A percentile compares a stretch with the other conserved stretches of the same genome.
Evolutionary conservation across 2,113 vertebrate species (phyloP).

Genomic region (Nyctibius bracteatus): DNA sequence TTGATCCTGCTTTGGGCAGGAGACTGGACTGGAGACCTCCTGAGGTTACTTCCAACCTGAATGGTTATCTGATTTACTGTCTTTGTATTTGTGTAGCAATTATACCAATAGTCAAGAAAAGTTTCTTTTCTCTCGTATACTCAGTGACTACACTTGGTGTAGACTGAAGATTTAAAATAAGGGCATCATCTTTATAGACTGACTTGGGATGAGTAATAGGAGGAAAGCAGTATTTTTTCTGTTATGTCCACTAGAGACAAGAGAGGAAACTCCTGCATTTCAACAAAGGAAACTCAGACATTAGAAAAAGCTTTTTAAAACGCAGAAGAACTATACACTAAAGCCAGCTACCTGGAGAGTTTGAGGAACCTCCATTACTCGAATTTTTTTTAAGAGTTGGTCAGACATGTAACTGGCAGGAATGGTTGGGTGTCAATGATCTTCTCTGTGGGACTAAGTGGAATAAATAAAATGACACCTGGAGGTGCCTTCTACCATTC

Average conservation of each 20-base stretch:
- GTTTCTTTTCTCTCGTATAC: background rate
- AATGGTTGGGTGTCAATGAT: background rate
- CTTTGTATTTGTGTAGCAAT: background rate
- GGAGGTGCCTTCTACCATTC: background rate
- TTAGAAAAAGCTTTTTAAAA: background rate
- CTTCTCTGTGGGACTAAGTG: background rate
- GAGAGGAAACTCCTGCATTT: background rate
- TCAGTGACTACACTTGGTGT: background rate
- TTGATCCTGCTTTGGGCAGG: background rate
- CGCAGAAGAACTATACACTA: background rate
- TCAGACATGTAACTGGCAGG: background rate
- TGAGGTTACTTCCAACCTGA: background rate
- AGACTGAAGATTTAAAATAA: background rate
- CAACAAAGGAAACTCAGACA: background rate
- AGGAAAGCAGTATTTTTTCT: background rate
- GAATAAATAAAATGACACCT: background rate
- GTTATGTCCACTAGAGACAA: background rate
- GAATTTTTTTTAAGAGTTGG: background rate
- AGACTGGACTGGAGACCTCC: background rate
- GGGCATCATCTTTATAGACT: background rate
- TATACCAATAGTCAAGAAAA: background rate
- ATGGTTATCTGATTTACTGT: background rate
- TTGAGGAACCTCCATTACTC: background rate
- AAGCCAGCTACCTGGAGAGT: background rate
- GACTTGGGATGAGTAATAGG: background rate